Evolutionary conservation across 2,113 vertebrate genomes (phyloP).

Genomic region (Puffinus mauretanicus): DNA sequence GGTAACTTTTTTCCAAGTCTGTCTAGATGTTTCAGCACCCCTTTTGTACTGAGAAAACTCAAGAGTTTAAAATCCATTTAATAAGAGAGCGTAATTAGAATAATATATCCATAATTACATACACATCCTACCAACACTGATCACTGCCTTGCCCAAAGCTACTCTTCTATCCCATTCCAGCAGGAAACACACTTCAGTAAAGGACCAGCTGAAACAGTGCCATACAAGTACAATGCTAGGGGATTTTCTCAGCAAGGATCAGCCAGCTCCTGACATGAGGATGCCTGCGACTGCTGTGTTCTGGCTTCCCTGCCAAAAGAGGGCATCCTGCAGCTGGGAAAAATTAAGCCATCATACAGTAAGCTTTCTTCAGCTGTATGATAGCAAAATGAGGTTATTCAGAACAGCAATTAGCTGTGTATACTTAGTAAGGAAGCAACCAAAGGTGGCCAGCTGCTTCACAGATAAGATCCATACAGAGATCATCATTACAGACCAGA

Average conservation of each 20-base stretch:
- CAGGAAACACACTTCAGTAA: not conserved
- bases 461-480: constrained; percentile 42
- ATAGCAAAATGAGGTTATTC: constrained; percentile 25
- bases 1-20: not conserved
- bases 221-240: accelerated
- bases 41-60: not conserved
- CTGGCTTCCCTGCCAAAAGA: not conserved
- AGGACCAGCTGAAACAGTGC: not conserved
- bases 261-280: not conserved
- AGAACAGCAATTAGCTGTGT: constrained; percentile 61
- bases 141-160: not conserved
- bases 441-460: constrained; percentile 66
- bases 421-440: constrained; percentile 23
- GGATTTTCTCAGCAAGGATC: not conserved
- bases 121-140: not conserved
- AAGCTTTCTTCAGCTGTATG: not conserved
- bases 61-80: not conserved
- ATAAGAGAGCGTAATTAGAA: not conserved
- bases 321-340: constrained; percentile 35
- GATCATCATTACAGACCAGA: constrained; percentile 25
- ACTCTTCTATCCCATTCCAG: not conserved
- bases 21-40: not conserved
- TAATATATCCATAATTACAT: not conserved
- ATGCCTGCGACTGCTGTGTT: not conserved
- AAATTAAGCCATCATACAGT: not conserved